These are phyloP conservation scores for Leptinotarsa tumamoca DNA, from an alignment of 2,888 invertebrate species.

Conservation along the genomic window DNA sequence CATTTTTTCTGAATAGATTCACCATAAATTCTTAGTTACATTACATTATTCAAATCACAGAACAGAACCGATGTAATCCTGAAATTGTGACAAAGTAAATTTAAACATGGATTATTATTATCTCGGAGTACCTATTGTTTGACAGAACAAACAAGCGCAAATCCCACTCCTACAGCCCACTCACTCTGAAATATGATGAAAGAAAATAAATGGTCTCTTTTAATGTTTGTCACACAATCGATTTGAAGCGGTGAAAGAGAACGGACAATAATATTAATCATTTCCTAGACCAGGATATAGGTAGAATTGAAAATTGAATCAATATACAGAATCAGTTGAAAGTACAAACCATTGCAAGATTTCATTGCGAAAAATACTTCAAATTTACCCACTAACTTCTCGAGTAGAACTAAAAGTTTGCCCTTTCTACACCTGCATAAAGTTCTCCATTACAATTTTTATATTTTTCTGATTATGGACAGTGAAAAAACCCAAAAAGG, in stretches of 20 bases:
- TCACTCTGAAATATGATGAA: slow-evolving; percentile 29
- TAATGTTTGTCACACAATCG: slow-evolving; percentile 15
- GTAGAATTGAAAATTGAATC: not conserved
- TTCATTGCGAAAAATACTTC: too few species aligned
- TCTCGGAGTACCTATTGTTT: slow-evolving; percentile 34
- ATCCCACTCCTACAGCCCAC: slow-evolving; percentile 32
- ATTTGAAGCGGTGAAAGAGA: slow-evolving; percentile 17
- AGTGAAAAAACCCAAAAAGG: too few species aligned
- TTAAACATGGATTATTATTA: slow-evolving; percentile 34
- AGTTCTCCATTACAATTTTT: too few species aligned
- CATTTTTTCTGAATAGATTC: not conserved
- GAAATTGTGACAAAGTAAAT: slow-evolving; percentile 37
- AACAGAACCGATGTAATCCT: slow-evolving; percentile 14
- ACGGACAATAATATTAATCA: slow-evolving; percentile 6
- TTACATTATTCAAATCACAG: slow-evolving; percentile 15
- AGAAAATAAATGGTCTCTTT: slow-evolving; percentile 21
- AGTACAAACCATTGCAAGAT: too few species aligned
- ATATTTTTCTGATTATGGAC: too few species aligned
- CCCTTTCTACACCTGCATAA: too few species aligned
- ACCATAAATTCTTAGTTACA: slow-evolving; percentile 8
- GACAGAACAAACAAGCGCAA: slow-evolving; percentile 35
- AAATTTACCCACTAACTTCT: too few species aligned
- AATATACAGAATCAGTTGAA: not conserved
- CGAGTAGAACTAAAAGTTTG: too few species aligned
- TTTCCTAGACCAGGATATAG: slow-evolving; percentile 5